Evolutionary conservation across 2,113 vertebrate species (phyloP).

Genomic region (Corythoichthys intestinalis): DNA sequence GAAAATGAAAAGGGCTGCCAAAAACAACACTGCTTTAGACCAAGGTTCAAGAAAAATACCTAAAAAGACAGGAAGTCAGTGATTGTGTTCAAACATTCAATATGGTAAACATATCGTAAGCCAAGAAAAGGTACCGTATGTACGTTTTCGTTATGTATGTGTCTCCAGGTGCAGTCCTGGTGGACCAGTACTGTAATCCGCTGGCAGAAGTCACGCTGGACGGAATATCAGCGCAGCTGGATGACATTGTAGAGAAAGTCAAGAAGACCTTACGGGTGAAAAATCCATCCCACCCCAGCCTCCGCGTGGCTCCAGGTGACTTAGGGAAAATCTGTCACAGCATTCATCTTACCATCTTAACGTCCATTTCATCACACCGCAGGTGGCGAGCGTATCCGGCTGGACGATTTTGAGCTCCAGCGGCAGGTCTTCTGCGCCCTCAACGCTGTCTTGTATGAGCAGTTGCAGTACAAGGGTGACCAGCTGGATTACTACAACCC

Average conservation of each 20-base stretch:
- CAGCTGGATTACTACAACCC: conserved; percentile 96
- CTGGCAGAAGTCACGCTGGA: conserved; percentile 84
- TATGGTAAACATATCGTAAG: too few relatives aligned
- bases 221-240: conserved; percentile 81
- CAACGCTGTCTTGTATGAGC: conserved; percentile 89
- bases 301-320: conserved; percentile 68
- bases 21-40: too few relatives aligned
- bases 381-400: conserved; percentile 63
- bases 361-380: conserved; percentile 1
- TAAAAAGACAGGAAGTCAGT: too few relatives aligned
- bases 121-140: neutral
- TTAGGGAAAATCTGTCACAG: neutral
- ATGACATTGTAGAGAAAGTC: conserved; percentile 83
- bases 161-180: conserved; percentile 83
- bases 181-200: conserved; percentile 96
- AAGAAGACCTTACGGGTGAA: conserved; percentile 82
- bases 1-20: too few relatives aligned
- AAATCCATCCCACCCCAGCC: conserved; percentile 85
- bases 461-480: conserved; percentile 93
- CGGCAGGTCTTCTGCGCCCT: conserved; percentile 88
- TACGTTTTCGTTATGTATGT: neutral
- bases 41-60: too few relatives aligned
- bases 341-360: neutral
- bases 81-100: too few relatives aligned
- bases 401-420: conserved; percentile 88